Conservation (phyloP, 2,888 invertebrate species). For the Oxystoma pomonae region DNA sequence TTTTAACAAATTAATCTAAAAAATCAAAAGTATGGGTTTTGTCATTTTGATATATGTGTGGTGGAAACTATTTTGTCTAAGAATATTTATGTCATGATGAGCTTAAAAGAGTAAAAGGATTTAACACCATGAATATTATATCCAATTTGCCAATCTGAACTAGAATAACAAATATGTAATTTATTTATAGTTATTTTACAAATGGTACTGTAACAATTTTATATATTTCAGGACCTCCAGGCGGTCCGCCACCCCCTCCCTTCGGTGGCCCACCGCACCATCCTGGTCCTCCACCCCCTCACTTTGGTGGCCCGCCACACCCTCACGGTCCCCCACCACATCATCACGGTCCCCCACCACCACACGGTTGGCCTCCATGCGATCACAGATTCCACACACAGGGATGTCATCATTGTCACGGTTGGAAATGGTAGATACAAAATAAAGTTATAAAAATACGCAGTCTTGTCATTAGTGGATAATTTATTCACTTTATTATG, state of each 20-base stretch:
- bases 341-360: not conserved
- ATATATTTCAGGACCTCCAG: too few species aligned
- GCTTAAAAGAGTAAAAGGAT: not conserved
- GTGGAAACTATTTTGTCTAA: not conserved
- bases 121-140: not conserved
- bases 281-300: not conserved
- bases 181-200: too few species aligned
- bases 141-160: not conserved
- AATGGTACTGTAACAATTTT: too few species aligned
- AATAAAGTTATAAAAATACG: too few species aligned
- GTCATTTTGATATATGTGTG: too few species aligned
- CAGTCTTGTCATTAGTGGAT: too few species aligned
- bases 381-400: not conserved
- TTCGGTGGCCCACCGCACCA: too few species aligned
- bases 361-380: conserved; percentile 5
- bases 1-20: too few species aligned
- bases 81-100: not conserved
- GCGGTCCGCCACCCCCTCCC: too few species aligned
- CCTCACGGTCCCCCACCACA: not conserved
- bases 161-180: too few species aligned
- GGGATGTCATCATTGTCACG: conserved; percentile 16
- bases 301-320: not conserved
- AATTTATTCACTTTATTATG: too few species aligned
- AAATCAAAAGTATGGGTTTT: too few species aligned
- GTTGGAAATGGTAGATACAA: conserved; percentile 16